Evolutionary conservation across 2,888 invertebrate species (phyloP), one percentile per base, ranked within the genome.

Genomic region (Lymantria monacha): DNA sequence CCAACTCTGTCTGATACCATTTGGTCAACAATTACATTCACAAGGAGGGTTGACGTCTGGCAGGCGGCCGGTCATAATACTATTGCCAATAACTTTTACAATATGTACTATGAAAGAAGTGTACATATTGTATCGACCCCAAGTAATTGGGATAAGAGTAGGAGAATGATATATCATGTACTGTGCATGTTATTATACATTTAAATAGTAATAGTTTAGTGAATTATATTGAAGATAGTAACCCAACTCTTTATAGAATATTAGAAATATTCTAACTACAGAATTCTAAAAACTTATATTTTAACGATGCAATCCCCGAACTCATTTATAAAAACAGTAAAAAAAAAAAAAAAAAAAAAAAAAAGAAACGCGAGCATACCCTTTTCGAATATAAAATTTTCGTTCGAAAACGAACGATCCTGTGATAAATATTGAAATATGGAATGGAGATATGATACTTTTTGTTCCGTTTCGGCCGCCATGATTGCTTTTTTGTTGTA

Each of bases 401-500:
- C 81, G 85, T 85, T 85, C 85, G 83, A 82, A 90, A 88, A 89
- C 80, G 84, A 81, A 83, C 81, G 88, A 87, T 90, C 83, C 73
- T 66, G 84, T 81, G 89, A 89, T 90, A 90, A 90, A 89, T 89
- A 86, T 88, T 90, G 87, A 88, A 89, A 87, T 90, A 88, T 88
- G 85, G 86, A 84, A 83, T 83, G 83, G 82, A 83, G 85, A 86
- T 84, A 72, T 78, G 79, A 81, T 83, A 74, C 72, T 77, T 85
- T 84, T 80, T 83, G 70, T 79, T 81, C 73, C 61, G 61, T 72
- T 70, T 56, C 55, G 60, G 54, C 51, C 44, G 53, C 59, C 63
- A 59, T 61, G 45, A 59, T 41, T 61, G 55, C 50, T 48, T 57
- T 55, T 66, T 62, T 30, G 7, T 57, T 63, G 58, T 55, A 46